Conservation (phyloP, 2,113 vertebrate genomes). For the Tympanuchus pallidicinctus region DNA sequence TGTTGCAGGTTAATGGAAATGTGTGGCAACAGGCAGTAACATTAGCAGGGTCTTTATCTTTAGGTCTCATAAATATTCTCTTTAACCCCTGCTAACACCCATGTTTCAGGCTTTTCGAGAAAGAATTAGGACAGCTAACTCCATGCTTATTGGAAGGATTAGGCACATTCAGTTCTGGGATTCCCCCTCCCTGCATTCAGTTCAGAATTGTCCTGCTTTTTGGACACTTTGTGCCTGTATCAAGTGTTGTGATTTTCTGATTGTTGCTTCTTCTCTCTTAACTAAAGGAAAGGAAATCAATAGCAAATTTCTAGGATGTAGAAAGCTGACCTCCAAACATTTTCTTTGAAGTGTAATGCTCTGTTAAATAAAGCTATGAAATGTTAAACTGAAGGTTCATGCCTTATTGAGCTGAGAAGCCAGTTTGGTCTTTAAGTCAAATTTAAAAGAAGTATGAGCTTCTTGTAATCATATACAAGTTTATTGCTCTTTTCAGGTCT, state of each 20-base stretch:
- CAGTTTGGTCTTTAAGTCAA: not conserved
- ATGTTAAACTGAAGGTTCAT: not conserved
- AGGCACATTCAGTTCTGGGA: not conserved
- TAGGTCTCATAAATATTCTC: conserved; percentile 42
- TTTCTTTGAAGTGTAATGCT: not conserved
- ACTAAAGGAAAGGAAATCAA: not conserved
- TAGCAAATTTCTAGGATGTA: not conserved
- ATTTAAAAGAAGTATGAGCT: not conserved
- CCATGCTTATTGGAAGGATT: not conserved
- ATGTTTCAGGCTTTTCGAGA: conserved; percentile 14
- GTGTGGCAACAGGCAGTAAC: conserved; percentile 29
- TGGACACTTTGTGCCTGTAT: not conserved
- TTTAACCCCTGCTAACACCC: conserved; percentile 2
- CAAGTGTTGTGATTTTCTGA: not conserved
- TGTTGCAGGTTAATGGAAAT: conserved; percentile 61
- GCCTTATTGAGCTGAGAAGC: not conserved
- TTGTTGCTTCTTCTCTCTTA: not conserved
- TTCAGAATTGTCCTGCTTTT: not conserved
- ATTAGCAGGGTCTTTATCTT: conserved; percentile 44
- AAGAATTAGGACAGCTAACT: not conserved
- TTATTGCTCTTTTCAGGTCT: not conserved
- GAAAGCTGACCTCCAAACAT: not conserved
- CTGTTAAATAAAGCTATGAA: not conserved
- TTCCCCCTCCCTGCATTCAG: rapidly evolving
- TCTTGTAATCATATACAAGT: not conserved